Evolutionary conservation across 2,888 invertebrate species (phyloP), one percentile per base, ranked within the genome.

Genomic region (Isotomurus palustris): DNA sequence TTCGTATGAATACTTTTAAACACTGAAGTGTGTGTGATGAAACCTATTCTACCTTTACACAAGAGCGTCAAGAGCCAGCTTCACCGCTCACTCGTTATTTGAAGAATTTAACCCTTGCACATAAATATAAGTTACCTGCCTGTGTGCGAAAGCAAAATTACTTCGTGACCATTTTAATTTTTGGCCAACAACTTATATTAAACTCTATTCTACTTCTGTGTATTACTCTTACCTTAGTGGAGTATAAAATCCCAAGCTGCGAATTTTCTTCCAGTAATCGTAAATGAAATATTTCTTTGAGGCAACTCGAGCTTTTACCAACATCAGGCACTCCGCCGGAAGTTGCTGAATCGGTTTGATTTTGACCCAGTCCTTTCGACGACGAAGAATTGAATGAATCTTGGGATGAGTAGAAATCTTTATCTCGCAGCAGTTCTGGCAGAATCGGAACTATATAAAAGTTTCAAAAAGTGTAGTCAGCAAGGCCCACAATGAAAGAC

Each of bases 401-500:
- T n/a, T n/a, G n/a, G n/a, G n/a, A n/a, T n/a, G n/a, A n/a, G n/a
- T n/a, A n/a, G n/a, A n/a, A n/a, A n/a, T n/a, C 63, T 50, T 64
- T 47, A 66, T 71, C 67, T 75, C 76, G 35, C 71, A 69, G 43
- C 70, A 80, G 71, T 83, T 83, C 63, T 88, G 78, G 74, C 83
- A 86, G 74, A 67, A 89, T 88, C 38, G 89, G 88, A 64, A 89
- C 89, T 88, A 76, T 56, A 78, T n/a, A n/a, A 28, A 55, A 53
- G 24, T 14, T 50, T 40, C n/a, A n/a, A n/a, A n/a, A n/a, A n/a
- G 17, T n/a, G 25, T 5, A 17, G 27, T 29, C 35, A 32, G 27
- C 17, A 41, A 28, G 19, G 2, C 14, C 27, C 17, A 6, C 27
- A 38, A 22, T 45, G 24, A 38, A 24, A 38, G 40, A 55, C 40